Evolutionary conservation across 1,140 invertebrate species (phyloP).

Genomic region (Zaprionus ghesquierei): DNA sequence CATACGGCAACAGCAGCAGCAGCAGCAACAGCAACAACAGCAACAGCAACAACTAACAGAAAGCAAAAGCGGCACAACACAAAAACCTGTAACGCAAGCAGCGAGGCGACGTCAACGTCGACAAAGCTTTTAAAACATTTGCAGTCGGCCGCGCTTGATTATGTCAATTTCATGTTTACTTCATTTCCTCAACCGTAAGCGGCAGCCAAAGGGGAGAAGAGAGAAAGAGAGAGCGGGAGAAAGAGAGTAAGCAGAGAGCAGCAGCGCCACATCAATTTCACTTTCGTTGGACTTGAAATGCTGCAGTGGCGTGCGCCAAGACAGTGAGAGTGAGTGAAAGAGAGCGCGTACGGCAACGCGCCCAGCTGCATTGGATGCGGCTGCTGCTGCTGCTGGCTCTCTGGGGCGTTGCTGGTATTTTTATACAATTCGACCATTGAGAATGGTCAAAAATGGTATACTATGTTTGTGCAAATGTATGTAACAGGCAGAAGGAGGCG

Average conservation of each 20-base stretch:
- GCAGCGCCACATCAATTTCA: conserved; percentile 63
- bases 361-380: conserved; percentile 56
- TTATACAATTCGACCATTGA: too few species aligned
- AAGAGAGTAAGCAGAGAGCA: conserved; percentile 33
- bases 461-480: too few species aligned
- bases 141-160: conserved; percentile 66
- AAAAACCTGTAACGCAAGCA: conserved; percentile 69
- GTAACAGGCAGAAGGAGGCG: too few species aligned
- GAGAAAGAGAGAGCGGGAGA: background rate
- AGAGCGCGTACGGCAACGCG: conserved; percentile 19
- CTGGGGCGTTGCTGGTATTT: conserved; percentile 38
- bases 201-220: conserved; percentile 1
- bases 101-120: conserved; percentile 30
- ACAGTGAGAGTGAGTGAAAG: conserved; percentile 12
- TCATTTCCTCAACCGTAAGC: conserved; percentile 69
- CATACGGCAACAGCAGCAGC: conserved; percentile 47
- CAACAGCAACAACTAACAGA: conserved; percentile 26
- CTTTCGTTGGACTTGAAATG: conserved; percentile 77
- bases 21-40: conserved; percentile 19
- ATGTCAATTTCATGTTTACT: conserved; percentile 79
- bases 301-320: conserved; percentile 34
- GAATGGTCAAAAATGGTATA: too few species aligned
- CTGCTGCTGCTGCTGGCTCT: conserved; percentile 20
- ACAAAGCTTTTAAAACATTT: conserved; percentile 65
- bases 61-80: conserved; percentile 65